Percentiles rank a stretch among this genome's conserved stretches.
Evolutionary conservation across 2,113 vertebrate species (phyloP).

Genomic region (Hystrix brachyura): DNA sequence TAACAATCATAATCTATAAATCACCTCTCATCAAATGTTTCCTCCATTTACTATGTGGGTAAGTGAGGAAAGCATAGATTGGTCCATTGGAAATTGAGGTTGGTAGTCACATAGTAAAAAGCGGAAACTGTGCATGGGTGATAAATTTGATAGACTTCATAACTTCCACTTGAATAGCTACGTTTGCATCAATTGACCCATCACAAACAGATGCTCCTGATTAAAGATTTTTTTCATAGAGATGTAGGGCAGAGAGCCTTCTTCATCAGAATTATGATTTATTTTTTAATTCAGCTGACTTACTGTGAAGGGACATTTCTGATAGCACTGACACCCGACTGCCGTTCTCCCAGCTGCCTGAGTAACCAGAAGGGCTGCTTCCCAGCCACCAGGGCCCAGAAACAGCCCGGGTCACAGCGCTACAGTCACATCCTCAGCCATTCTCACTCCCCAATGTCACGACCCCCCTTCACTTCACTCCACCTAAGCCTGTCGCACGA

Average conservation of each 20-base stretch:
- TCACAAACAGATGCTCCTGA: conserved; percentile 31
- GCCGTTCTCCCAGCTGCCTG: neutral
- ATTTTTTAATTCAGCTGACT: neutral
- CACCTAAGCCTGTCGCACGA: neutral
- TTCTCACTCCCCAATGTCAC: neutral
- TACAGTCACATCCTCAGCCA: too few relatives aligned
- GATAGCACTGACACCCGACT: neutral
- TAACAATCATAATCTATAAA: neutral
- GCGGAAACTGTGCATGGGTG: neutral
- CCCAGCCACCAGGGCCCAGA: too few relatives aligned
- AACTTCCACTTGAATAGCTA: neutral
- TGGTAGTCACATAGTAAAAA: neutral
- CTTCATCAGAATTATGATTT: conserved; percentile 25
- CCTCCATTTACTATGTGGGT: neutral
- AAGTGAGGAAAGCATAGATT: neutral
- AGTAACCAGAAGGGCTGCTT: neutral
- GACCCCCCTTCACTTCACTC: neutral
- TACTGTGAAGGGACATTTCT: neutral
- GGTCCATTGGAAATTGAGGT: neutral
- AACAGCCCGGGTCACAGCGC: neutral
- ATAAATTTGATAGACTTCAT: conserved; percentile 34
- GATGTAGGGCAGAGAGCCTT: neutral
- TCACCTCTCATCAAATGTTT: neutral
- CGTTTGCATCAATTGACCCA: neutral
- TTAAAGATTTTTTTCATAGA: conserved; percentile 21